Conservation (phyloP, 1,140 invertebrate genomes). For the Neodiprion pinetum region DNA sequence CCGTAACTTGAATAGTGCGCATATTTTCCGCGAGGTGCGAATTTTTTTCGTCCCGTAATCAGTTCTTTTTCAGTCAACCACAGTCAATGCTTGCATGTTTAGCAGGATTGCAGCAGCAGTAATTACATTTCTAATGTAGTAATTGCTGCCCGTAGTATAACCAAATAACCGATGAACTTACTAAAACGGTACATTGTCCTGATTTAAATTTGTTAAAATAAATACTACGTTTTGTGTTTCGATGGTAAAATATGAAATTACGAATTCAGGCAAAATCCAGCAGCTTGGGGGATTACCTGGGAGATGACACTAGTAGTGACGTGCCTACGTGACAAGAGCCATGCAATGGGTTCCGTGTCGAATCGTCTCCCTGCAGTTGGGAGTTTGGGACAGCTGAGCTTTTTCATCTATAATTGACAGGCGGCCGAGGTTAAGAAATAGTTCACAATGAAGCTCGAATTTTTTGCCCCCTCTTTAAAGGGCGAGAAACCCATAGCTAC, state of each 20-base stretch:
- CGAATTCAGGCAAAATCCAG: not conserved
- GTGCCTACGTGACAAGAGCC: slow-evolving; percentile 42
- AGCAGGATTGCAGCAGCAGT: no score
- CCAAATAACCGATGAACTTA: no score
- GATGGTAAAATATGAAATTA: no score
- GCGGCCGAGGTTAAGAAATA: slow-evolving; percentile 19
- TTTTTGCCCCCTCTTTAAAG: not conserved
- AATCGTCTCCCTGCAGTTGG: not conserved
- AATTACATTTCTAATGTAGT: no score
- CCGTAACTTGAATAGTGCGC: slow-evolving; percentile 32
- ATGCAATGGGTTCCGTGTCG: slow-evolving; percentile 17
- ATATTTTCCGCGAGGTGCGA: slow-evolving; percentile 34
- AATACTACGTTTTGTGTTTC: no score
- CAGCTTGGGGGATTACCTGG: not conserved
- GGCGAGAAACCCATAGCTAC: no score
- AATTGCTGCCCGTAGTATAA: no score
- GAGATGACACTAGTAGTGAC: not conserved
- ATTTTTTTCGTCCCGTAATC: no score
- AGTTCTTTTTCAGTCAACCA: no score
- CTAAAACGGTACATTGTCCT: no score
- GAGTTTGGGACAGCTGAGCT: not conserved
- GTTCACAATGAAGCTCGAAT: slow-evolving; percentile 11
- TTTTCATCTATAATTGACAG: slow-evolving; percentile 14
- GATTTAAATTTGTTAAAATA: no score
- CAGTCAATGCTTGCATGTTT: no score